These are phyloP conservation scores for Ceratotherium simum DNA, from an alignment of 2,113 vertebrate species.

Conservation along the genomic window DNA sequence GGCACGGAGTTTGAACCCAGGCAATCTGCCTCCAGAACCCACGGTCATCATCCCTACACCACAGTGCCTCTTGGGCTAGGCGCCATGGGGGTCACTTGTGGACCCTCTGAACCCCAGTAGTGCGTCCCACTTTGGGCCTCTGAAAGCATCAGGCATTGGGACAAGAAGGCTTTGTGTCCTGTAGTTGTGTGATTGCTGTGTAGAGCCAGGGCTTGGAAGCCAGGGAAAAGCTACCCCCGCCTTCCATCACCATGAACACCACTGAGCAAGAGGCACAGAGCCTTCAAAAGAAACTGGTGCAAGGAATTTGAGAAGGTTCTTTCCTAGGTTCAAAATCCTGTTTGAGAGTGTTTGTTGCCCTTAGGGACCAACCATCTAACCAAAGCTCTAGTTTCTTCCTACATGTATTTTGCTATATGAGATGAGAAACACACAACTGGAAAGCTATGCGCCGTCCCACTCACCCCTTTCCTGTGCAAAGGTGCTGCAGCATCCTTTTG, in stretches of 20 bases:
- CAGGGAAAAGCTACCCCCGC: background rate
- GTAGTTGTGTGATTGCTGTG: background rate
- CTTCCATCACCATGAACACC: background rate
- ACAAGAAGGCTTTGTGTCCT: background rate
- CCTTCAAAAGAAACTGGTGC: background rate
- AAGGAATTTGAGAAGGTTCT: background rate
- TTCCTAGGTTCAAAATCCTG: background rate
- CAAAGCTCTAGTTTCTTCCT: background rate
- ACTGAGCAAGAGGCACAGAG: background rate
- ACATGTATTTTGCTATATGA: background rate
- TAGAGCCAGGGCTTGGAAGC: background rate
- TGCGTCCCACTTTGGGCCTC: background rate
- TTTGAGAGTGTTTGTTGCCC: too few species aligned
- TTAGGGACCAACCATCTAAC: background rate
- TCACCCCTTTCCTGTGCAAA: background rate
- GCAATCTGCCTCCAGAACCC: background rate
- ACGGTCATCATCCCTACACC: too few species aligned
- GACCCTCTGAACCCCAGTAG: too few species aligned
- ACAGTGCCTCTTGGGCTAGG: background rate
- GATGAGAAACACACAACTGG: background rate
- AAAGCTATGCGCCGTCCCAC: accelerated
- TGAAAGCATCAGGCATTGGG: background rate
- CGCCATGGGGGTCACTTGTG: accelerated
- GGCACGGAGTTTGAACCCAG: background rate
- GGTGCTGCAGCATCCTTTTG: background rate